Percentiles rank a stretch among this genome's conserved stretches.
Conservation (phyloP, 2,113 vertebrate species). For the Hystrix brachyura region DNA sequence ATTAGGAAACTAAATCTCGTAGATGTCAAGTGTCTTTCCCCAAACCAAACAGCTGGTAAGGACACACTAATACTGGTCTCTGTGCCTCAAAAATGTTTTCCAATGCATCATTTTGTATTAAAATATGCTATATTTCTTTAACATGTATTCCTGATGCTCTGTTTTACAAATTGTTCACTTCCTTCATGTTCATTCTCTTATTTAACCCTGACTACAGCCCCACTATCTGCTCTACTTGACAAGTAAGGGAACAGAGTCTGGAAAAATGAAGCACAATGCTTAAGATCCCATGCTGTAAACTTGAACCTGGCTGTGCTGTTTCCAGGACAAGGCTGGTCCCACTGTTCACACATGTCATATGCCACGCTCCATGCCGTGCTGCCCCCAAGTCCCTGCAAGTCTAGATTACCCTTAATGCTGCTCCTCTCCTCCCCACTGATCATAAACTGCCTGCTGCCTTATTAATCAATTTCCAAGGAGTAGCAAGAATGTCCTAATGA, state of each 20-base stretch:
- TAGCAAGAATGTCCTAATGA: constrained; percentile 14
- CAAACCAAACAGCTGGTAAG: neutral
- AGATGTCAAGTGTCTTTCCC: neutral
- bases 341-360: neutral
- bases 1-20: neutral
- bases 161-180: neutral
- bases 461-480: constrained; percentile 11
- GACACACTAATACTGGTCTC: neutral
- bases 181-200: neutral
- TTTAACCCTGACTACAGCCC: neutral
- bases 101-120: neutral
- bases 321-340: neutral
- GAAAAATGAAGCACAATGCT: constrained; percentile 5
- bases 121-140: neutral
- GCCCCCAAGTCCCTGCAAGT: neutral
- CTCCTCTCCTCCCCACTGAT: neutral
- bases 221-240: neutral
- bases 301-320: neutral
- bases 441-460: neutral
- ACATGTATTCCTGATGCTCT: neutral
- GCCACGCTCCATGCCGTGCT: neutral
- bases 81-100: neutral
- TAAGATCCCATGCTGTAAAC: neutral
- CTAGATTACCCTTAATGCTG: neutral
- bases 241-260: neutral